phyloP scores from a whole-genome alignment of 2,113 vertebrate species.

The Solea solea region DNA sequence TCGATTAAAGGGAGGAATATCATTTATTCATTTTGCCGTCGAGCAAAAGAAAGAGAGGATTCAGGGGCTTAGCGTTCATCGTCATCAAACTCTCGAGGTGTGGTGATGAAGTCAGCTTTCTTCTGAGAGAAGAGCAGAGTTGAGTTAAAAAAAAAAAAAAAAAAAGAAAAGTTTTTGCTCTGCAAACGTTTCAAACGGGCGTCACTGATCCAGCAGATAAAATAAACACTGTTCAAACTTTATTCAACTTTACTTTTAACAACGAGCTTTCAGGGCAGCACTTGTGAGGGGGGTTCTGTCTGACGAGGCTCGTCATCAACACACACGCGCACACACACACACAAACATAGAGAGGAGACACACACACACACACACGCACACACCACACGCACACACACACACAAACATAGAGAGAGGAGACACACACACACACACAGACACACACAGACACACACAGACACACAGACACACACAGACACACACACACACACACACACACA shows the following conservation, averaged over 20 bases:
- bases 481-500: background rate
- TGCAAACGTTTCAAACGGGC: slow-evolving; percentile 64
- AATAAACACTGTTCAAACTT: slow-evolving; percentile 70
- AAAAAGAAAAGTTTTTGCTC: slow-evolving; percentile 54
- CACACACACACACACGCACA: no score
- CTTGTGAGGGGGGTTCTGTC: slow-evolving; percentile 46
- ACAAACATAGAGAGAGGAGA: no score
- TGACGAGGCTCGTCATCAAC: slow-evolving; percentile 32
- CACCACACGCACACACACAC: no score
- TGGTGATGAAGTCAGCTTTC: slow-evolving; percentile 76
- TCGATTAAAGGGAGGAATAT: slow-evolving; percentile 77
- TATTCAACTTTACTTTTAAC: slow-evolving; percentile 68
- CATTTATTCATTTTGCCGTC: slow-evolving; percentile 81
- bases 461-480: no score
- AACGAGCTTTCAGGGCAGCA: slow-evolving; percentile 35
- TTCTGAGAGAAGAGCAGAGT: slow-evolving; percentile 58
- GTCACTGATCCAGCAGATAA: slow-evolving; percentile 61
- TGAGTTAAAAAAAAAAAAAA: slow-evolving; percentile 24
- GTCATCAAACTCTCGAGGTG: slow-evolving; percentile 72
- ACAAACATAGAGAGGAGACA: no score
- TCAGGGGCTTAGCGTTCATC: slow-evolving; percentile 71
- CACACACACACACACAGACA: background rate
- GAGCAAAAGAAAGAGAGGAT: slow-evolving; percentile 63
- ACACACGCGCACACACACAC: slow-evolving; percentile 5
- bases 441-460: no score